A percentile compares a stretch with the other conserved stretches of the same genome.
Evolutionary conservation across 1,140 invertebrate genomes (phyloP).

Genomic region (Nephotettix cincticeps): DNA sequence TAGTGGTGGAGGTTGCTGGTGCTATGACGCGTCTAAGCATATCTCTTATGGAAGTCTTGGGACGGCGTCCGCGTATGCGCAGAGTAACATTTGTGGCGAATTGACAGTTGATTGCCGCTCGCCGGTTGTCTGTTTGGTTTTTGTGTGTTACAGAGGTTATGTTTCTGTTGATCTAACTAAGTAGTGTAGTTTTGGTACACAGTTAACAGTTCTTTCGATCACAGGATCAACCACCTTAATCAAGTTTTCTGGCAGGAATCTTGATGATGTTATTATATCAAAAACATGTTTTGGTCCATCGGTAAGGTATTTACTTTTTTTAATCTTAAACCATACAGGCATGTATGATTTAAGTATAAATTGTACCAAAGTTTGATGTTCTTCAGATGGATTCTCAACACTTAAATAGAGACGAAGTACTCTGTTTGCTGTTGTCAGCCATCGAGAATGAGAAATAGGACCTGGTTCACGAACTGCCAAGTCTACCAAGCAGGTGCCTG

Average conservation of each 20-base stretch:
- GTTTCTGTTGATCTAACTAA: no score
- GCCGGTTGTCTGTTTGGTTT: no score
- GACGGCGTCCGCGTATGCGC: no score
- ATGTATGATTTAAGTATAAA: conserved; percentile 37
- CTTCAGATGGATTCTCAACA: conserved; percentile 23
- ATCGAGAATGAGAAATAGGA: conserved; percentile 36
- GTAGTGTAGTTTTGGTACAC: no score
- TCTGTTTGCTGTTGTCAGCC: conserved; percentile 39
- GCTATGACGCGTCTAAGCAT: no score
- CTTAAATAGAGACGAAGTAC: conserved; percentile 36
- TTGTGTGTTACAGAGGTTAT: no score
- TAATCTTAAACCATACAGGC: conserved; percentile 39
- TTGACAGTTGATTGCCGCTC: no score
- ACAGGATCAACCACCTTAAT: no score
- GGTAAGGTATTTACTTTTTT: conserved; percentile 26
- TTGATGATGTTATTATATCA: conserved; percentile 25
- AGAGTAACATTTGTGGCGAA: no score
- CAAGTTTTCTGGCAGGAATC: neutral
- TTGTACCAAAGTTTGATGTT: conserved; percentile 31
- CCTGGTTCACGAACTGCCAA: conserved; percentile 33
- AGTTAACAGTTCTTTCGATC: no score
- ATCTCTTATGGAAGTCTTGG: no score
- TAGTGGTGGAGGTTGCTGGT: no score
- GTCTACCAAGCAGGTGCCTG: conserved; percentile 33
- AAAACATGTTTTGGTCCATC: conserved; percentile 30